Base-by-base conservation (phyloP, 30 jellyfish, hydroid and myxozoan species). In the Aurelia coerulea region DNA sequence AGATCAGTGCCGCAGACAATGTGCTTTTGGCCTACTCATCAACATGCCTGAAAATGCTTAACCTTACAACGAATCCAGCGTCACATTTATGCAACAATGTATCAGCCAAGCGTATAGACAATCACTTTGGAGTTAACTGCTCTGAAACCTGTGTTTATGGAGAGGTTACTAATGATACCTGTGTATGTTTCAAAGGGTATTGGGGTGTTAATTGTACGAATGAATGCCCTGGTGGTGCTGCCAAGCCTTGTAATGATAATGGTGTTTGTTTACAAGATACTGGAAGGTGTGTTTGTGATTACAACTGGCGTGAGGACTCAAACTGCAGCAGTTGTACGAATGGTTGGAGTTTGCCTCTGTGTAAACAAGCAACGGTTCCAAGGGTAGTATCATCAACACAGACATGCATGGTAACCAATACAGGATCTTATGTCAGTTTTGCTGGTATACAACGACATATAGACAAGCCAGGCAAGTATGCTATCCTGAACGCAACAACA, bases 181-280 rank as follows among this genome's bases (percentile, higher is more conserved):
- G 94, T 56, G 70, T 74, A 10, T 85, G 94, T 35, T 76, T 19
- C 62, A 74, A 74, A 35, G 94, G 94, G 4, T 85, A 85, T 65
- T 85, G 94, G 94, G 94, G 94, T 3, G 54, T 29, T 17, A 85
- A 85, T 42, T 85, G 94, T 74, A 73, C 88, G 17, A n/a, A 19
- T 9, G 76, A 62, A 35, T 85, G 94, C 58, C 94, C 94, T 19
- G 83, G 88, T 8, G 94, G 94, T 3, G 84, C 94, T n/a, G 49
- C 67, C 31, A 63, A 41, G 37, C 88, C 94, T 10, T 85, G 94
- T 74, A 66, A 73, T 49, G 31, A 65, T 32, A 62, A 74, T 50
- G 94, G 94, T 12, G 78, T 85, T 52, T 85, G 94, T 51, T 42
- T 74, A 16, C 84, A 74, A 65, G 78, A 37, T 2, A 64, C 39